Conservation (phyloP, 2,888 invertebrate genomes). For the Drosophila suboccidentalis region DNA sequence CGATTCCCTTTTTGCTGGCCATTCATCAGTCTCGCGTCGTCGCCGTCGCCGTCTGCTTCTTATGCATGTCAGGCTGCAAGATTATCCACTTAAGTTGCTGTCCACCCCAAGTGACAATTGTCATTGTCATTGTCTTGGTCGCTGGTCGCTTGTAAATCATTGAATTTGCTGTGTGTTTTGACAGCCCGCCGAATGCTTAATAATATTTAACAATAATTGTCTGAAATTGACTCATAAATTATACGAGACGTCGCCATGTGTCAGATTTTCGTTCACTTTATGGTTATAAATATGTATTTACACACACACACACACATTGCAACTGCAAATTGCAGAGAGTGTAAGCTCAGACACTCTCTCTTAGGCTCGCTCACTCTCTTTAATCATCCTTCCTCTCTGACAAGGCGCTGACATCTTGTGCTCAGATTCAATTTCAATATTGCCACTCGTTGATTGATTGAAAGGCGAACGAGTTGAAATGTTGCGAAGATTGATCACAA, state of each 20-base stretch:
- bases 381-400: conserved; percentile 58
- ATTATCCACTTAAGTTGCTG: conserved; percentile 79
- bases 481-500: conserved; percentile 55
- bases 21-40: conserved; percentile 44
- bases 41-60: conserved; percentile 40
- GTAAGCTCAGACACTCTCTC: not conserved
- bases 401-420: conserved; percentile 71
- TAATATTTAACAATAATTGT: conserved; percentile 85
- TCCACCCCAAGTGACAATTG: conserved; percentile 77
- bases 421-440: conserved; percentile 78
- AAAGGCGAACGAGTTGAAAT: conserved; percentile 50
- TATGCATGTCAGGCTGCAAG: conserved; percentile 72
- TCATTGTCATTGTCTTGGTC: conserved; percentile 31
- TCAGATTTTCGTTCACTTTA: conserved; percentile 70
- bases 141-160: conserved; percentile 77
- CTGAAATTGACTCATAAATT: conserved; percentile 84
- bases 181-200: conserved; percentile 83
- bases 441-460: conserved; percentile 56
- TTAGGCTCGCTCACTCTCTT: conserved; percentile 20
- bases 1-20: conserved; percentile 69
- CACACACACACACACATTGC: conserved; percentile 42
- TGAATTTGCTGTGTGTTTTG: conserved; percentile 77
- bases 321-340: conserved; percentile 43
- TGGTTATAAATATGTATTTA: conserved; percentile 58
- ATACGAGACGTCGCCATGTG: conserved; percentile 75